Evolutionary conservation across 2,797 vertebrate species (phyloP), one percentile per base, ranked within the genome.

Genomic region (Sebastes jordani): DNA sequence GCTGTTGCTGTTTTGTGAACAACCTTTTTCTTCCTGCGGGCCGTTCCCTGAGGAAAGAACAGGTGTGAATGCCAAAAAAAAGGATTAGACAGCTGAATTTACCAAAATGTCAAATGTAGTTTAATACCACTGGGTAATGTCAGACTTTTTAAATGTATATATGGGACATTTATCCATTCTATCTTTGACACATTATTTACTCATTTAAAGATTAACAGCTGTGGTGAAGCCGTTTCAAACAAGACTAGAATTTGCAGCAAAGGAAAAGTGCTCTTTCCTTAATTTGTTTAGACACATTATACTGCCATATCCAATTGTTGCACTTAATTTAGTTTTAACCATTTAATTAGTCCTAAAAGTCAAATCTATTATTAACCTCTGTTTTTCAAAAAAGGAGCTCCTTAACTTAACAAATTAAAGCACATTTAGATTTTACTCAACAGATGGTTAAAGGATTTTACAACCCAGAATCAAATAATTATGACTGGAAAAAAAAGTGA

Each of bases 11-110:
- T 99, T 94, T 97, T 98, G 93, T 99, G 98, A 76, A 99, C 98
- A 58, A 99, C 98, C 98, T 99, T 99, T 96, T 99, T 99, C 98
- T 99, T 99, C 95, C 98, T 97, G 90, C 98, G 98, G 78, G 98
- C 97, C 64, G 98, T 98, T 84, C 98, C 98, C 98, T 99, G 84
- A 54, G 32, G 60, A 73, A 22, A 84, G 64, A 94, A 84, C 78
- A 88, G 71, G 78, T 82, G 83, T 49, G 32, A 2, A 30, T n/a
- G 27, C 13, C 34, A 68, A 29, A 62, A 29, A n/a, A 11, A 30
- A 20, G 6, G 52, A 70, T 84, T 16, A 71, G 10, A 65, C 3
- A 36, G 11, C 11, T 32, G n/a, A 68, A 22, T 68, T 55, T 70
- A 63, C 11, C 11, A 42, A 20, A 63, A 73, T 69, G 11, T 65